Evolutionary conservation across 2,888 invertebrate genomes (phyloP).

Genomic region (Drosophila multiciliata): DNA sequence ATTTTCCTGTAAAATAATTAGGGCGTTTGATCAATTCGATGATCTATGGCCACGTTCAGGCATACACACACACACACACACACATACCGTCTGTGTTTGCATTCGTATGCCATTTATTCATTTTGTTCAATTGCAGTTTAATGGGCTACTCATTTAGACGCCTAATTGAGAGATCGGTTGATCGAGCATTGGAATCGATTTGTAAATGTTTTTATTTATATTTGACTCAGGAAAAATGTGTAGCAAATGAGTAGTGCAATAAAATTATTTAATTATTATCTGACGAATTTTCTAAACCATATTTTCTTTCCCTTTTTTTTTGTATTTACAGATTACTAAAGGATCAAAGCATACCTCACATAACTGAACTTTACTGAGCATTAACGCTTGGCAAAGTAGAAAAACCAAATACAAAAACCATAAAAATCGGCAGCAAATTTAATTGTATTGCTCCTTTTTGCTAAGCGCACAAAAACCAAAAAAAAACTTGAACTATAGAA

Average conservation of each 20-base stretch:
- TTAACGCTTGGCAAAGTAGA: constrained; percentile 37
- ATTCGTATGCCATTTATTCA: constrained; percentile 47
- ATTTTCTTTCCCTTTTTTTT: not conserved
- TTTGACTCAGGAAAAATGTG: not conserved
- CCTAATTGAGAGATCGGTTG: constrained; percentile 57
- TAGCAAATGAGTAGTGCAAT: not conserved
- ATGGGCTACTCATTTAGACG: constrained; percentile 56
- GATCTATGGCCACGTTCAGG: constrained; percentile 15
- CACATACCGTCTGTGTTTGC: constrained; percentile 9
- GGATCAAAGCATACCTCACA: constrained; percentile 43
- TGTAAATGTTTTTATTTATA: constrained; percentile 5
- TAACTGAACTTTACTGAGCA: constrained; percentile 59
- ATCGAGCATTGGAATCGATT: constrained; percentile 38
- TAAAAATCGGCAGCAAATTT: constrained; percentile 33
- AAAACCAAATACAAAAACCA: constrained; percentile 12
- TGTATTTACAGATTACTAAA: constrained; percentile 75
- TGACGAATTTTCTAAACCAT: not conserved
- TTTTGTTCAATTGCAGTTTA: constrained; percentile 65
- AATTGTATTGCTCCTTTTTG: constrained; percentile 57
- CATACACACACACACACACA: not conserved
- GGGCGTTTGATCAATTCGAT: constrained; percentile 48
- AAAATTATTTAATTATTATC: not conserved
- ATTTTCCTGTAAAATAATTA: constrained; percentile 67
- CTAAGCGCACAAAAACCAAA: constrained; percentile 82
- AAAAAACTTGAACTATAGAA: constrained; percentile 89